Evolutionary conservation across 2,888 invertebrate genomes (phyloP), one percentile per base, ranked within the genome.

Genomic region (Drosophila longiperda): DNA sequence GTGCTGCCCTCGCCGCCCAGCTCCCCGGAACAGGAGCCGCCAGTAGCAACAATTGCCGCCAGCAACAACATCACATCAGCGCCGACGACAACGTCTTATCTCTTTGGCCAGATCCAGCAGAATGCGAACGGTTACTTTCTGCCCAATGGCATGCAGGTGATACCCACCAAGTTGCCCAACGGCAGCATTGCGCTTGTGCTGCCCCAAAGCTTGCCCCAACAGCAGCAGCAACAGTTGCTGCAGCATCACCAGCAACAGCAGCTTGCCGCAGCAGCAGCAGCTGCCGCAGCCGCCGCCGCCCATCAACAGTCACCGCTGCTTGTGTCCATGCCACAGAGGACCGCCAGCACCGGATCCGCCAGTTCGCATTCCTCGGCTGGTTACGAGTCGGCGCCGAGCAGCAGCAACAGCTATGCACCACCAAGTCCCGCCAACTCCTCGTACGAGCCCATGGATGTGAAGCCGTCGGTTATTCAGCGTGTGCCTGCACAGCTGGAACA

Each of bases 151-250:
- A 95, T 97, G 3, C 97, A 97, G 74, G 93, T 97, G 60, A 96
- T 97, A 17, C 97, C 97, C 29, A 97, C 97, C 15, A 94, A 97
- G 78, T 92, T 97, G 23, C 95, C 97, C 32, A 97, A 97, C 90
- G 97, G 97, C 0, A 97, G 97, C 92, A 96, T 97, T 76, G 97
- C 97, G 0, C 93, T 97, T 23, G 96, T 97, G 1, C 91, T 97
- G 65, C 97, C 97, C 0, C 95, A 96, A 7, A 95, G 95, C 29
- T 93, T 95, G 29, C 94, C 94, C 42, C 55, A 93, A 61, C 96
- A 1, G 94, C 96, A 34, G 96, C 90, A 90, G 63, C 88, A 85
- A 33, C 90, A 83, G 61, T 73, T 75, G 62, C 68, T 79, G 65
- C 89, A 87, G 95, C 96, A 58, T 8, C 86, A 88, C 93, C 94